phyloP scores from a whole-genome alignment of 2,797 vertebrate species.

The Danio aesculapii region DNA sequence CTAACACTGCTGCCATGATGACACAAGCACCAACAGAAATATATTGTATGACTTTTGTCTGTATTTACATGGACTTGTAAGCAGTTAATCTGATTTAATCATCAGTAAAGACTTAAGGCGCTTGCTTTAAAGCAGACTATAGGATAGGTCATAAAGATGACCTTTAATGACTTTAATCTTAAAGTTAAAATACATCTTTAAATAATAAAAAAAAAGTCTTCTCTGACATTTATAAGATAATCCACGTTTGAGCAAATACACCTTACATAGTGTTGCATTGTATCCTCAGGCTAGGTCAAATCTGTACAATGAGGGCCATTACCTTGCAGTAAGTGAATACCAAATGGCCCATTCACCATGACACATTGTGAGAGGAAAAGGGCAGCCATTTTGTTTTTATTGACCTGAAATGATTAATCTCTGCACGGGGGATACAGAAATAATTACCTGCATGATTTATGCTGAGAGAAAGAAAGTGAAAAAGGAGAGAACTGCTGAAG shows the following conservation, averaged over 20 bases:
- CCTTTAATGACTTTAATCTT: conserved; percentile 64
- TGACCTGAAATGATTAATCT: conserved; percentile 72
- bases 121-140: conserved; percentile 55
- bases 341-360: conserved; percentile 58
- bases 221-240: conserved; percentile 6
- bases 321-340: conserved; percentile 72
- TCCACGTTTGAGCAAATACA: conserved; percentile 41
- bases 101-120: too few species aligned
- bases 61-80: conserved; percentile 64
- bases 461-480: conserved; percentile 55
- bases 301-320: conserved; percentile 58
- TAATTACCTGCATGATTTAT: conserved; percentile 67
- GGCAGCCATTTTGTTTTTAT: conserved; percentile 73
- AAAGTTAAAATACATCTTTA: conserved; percentile 61
- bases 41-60: conserved; percentile 29
- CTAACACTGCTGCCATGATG: not conserved
- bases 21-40: conserved; percentile 24
- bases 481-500: conserved; percentile 54
- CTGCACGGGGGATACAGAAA: conserved; percentile 62
- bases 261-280: conserved; percentile 56
- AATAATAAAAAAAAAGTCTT: conserved; percentile 49
- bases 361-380: conserved; percentile 60
- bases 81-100: conserved; percentile 63
- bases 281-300: conserved; percentile 48
- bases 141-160: conserved; percentile 55